phyloP scores from a whole-genome alignment of 2,888 invertebrate species.

The Steinernema carpocapsae region DNA sequence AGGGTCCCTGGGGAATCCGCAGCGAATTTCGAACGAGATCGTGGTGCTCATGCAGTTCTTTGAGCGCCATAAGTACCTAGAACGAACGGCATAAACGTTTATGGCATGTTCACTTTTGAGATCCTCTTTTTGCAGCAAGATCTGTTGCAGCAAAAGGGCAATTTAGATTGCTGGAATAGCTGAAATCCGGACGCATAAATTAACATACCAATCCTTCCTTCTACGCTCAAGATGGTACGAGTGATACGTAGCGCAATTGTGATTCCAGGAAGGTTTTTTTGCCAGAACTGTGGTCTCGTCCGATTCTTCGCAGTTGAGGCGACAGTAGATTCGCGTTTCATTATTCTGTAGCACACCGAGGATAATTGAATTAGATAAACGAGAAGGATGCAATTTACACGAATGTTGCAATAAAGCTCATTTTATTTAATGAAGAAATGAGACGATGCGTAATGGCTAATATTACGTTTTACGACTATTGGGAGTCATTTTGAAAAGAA shows the following conservation, averaged over 20 bases:
- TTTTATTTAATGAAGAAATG: neutral
- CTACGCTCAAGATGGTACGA: slow-evolving; percentile 59
- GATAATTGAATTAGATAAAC: too few species aligned
- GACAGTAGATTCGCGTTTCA: slow-evolving; percentile 54
- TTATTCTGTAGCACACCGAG: slow-evolving; percentile 42
- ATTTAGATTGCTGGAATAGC: too few species aligned
- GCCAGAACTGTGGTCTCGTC: slow-evolving; percentile 58
- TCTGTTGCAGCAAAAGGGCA: too few species aligned
- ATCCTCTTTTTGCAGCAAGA: too few species aligned
- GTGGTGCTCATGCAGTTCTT: slow-evolving; percentile 56
- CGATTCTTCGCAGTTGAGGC: slow-evolving; percentile 61
- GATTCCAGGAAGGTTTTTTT: slow-evolving; percentile 53
- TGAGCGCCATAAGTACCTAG: slow-evolving; percentile 61
- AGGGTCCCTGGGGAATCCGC: slow-evolving; percentile 60
- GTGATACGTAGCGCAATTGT: slow-evolving; percentile 53
- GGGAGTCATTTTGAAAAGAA: too few species aligned
- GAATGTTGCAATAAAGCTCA: neutral
- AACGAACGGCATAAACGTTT: slow-evolving; percentile 17
- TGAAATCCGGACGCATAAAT: too few species aligned
- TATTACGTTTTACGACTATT: too few species aligned
- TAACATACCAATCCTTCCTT: slow-evolving; percentile 56
- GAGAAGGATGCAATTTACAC: neutral
- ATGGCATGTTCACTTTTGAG: too few species aligned
- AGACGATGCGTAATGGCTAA: too few species aligned
- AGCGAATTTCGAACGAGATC: slow-evolving; percentile 56